Conservation (phyloP, 2,797 vertebrate genomes). For the Labroides dimidiatus region DNA sequence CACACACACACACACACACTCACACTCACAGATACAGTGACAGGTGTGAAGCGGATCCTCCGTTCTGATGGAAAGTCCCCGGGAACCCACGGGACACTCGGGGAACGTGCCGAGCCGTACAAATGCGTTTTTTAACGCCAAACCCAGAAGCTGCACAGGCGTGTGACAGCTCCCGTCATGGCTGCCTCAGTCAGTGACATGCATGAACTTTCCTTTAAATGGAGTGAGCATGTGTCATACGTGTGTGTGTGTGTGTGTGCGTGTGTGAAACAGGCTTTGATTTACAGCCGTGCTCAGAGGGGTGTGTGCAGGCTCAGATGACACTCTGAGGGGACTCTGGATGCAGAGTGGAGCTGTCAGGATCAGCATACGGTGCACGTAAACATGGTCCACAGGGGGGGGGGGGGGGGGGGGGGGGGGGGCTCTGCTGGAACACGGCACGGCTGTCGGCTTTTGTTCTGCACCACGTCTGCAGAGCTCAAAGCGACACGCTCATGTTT, state of each 20-base stretch:
- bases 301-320: not conserved
- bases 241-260: not conserved
- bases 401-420: no score
- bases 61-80: conserved; percentile 26
- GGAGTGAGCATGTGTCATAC: not conserved
- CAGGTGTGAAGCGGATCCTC: conserved; percentile 35
- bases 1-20: conserved; percentile 6
- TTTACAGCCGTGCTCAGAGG: not conserved
- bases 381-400: no score
- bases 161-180: conserved; percentile 30
- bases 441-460: not conserved
- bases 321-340: not conserved
- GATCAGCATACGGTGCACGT: not conserved
- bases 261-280: not conserved
- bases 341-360: not conserved
- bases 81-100: conserved; percentile 9
- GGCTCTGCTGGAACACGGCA: not conserved
- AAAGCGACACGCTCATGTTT: not conserved
- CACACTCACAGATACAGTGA: conserved; percentile 6
- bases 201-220: not conserved
- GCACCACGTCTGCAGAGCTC: not conserved
- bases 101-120: conserved; percentile 1
- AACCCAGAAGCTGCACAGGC: conserved; percentile 5
- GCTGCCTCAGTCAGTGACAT: conserved; percentile 38
- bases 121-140: not conserved